Percentiles rank a stretch among this genome's conserved stretches.
These are phyloP conservation scores for Hemibagrus wyckioides DNA, from an alignment of 2,113 vertebrate species.

Conservation along the genomic window DNA sequence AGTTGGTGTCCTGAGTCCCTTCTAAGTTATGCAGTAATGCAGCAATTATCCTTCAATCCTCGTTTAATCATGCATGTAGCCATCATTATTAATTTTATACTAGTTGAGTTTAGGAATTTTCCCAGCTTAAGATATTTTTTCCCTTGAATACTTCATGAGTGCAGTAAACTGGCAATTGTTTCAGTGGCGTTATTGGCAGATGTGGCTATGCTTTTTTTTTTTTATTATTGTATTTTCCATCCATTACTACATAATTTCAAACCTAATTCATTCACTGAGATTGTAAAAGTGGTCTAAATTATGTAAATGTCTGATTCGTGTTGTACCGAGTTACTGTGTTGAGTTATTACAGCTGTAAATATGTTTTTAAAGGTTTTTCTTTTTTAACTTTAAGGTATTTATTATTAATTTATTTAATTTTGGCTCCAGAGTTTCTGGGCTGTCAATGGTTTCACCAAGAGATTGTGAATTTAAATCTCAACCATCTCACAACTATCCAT, in stretches of 20 bases:
- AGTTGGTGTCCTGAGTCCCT: slow-evolving; percentile 45
- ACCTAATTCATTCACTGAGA: neutral
- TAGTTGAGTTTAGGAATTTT: slow-evolving; percentile 58
- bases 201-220: slow-evolving; percentile 18
- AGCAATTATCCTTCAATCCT: slow-evolving; percentile 67
- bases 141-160: slow-evolving; percentile 40
- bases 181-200: slow-evolving; percentile 17
- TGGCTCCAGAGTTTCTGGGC: neutral
- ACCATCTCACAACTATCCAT: neutral
- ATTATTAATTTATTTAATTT: neutral
- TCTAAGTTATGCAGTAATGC: slow-evolving; percentile 65
- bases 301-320: neutral
- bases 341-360: neutral
- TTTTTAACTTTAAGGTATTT: neutral
- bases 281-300: slow-evolving; percentile 13
- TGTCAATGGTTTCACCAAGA: too few relatives aligned
- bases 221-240: neutral
- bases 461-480: neutral
- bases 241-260: slow-evolving; percentile 5
- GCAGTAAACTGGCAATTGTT: slow-evolving; percentile 8
- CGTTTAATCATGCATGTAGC: slow-evolving; percentile 65
- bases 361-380: too few relatives aligned
- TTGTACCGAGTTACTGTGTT: neutral
- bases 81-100: slow-evolving; percentile 62
- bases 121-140: slow-evolving; percentile 57